Percentiles rank a stretch among this genome's conserved stretches.
Evolutionary conservation across 2,113 vertebrate genomes (phyloP).

Genomic region (Engystomops pustulosus): DNA sequence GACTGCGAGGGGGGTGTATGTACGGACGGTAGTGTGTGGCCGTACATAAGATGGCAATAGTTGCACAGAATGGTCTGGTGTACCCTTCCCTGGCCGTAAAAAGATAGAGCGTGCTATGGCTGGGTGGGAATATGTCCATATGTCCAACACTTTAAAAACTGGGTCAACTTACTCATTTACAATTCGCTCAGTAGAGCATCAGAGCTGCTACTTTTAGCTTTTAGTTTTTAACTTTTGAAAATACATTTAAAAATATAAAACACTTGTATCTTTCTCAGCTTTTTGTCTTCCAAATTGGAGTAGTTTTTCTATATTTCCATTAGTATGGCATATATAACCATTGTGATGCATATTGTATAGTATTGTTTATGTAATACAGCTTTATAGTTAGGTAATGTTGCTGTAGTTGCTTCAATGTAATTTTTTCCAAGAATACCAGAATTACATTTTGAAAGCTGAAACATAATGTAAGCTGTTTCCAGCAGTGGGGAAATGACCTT

Average conservation of each 20-base stretch:
- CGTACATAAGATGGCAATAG: too few relatives aligned
- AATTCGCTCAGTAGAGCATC: too few relatives aligned
- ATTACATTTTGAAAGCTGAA: conserved; percentile 12
- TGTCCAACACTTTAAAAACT: too few relatives aligned
- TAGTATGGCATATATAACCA: conserved; percentile 2
- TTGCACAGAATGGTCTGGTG: too few relatives aligned
- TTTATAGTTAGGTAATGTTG: conserved; percentile 3
- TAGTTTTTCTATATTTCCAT: background rate
- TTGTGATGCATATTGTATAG: background rate
- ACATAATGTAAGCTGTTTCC: background rate
- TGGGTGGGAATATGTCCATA: too few relatives aligned
- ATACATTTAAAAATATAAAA: background rate
- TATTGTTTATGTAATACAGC: conserved; percentile 6
- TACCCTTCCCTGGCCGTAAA: too few relatives aligned
- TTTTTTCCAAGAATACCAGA: background rate
- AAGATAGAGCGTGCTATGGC: too few relatives aligned
- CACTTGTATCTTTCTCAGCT: background rate
- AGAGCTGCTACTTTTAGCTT: too few relatives aligned
- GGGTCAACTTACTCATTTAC: too few relatives aligned
- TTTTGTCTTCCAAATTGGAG: background rate
- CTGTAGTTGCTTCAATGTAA: conserved; percentile 27
- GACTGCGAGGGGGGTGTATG: too few relatives aligned
- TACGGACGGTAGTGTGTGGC: too few relatives aligned
- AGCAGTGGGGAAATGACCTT: conserved; percentile 14
- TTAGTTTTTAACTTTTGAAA: too few relatives aligned